Evolutionary conservation across 2,888 invertebrate genomes (phyloP).

Genomic region (Cheilosia pagana): DNA sequence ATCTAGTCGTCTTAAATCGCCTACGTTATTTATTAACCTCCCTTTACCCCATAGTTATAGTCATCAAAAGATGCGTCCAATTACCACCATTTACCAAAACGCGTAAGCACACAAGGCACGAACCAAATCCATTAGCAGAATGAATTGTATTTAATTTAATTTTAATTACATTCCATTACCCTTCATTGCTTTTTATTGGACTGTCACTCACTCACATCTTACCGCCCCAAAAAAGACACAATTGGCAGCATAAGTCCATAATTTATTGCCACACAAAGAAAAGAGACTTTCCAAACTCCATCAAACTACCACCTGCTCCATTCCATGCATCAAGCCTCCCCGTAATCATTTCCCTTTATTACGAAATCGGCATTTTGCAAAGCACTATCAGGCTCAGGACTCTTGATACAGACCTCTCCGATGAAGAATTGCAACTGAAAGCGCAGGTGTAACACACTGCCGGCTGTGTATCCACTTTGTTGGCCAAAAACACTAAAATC

Average conservation of each 20-base stretch:
- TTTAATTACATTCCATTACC: constrained; percentile 5
- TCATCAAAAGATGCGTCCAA: no score
- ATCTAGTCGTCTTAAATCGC: no score
- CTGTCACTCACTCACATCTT: constrained; percentile 9
- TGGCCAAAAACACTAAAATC: constrained; percentile 60
- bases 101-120: background rate
- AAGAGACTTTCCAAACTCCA: constrained; percentile 14
- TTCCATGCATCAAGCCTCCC: background rate
- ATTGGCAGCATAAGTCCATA: constrained; percentile 6
- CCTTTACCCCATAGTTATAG: no score
- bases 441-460: constrained; percentile 53
- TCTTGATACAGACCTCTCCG: constrained; percentile 35
- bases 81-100: no score
- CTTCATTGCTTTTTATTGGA: constrained; percentile 11
- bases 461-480: constrained; percentile 45
- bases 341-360: constrained; percentile 47
- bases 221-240: background rate
- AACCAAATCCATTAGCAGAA: background rate
- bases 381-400: constrained; percentile 50
- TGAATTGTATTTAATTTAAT: background rate
- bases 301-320: constrained; percentile 51
- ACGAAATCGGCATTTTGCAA: constrained; percentile 56
- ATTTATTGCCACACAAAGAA: background rate
- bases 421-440: constrained; percentile 60
- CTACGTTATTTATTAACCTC: no score